These are phyloP conservation scores for Callorhinus ursinus DNA, from an alignment of 2,113 vertebrate species.

Conservation along the genomic window DNA sequence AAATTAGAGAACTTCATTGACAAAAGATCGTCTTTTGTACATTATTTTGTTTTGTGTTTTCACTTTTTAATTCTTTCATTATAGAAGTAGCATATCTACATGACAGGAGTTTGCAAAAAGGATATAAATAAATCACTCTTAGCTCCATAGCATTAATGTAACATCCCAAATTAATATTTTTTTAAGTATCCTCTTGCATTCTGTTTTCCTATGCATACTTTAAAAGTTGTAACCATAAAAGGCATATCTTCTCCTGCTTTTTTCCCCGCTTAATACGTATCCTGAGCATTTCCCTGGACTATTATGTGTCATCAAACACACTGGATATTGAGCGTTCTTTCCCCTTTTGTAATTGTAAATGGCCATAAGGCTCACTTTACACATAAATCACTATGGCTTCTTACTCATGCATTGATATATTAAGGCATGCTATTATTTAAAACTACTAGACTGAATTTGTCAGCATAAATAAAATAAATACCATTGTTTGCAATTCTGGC, in stretches of 20 bases:
- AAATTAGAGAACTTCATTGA: background rate
- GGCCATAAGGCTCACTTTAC: background rate
- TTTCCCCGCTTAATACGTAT: background rate
- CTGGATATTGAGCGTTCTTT: background rate
- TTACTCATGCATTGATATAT: background rate
- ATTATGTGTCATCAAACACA: background rate
- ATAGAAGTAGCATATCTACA: background rate
- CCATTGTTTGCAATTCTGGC: background rate
- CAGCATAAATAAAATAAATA: background rate
- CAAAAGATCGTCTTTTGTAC: background rate
- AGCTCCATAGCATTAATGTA: background rate
- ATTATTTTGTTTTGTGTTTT: constrained; percentile 8
- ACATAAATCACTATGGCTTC: background rate
- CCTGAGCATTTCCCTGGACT: background rate
- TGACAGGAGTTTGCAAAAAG: background rate
- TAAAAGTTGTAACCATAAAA: background rate
- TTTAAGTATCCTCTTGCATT: background rate
- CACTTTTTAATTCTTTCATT: background rate
- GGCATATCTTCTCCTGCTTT: background rate
- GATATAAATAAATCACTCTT: background rate
- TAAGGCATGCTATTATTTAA: background rate
- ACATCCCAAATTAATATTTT: constrained; percentile 29
- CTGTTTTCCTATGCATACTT: constrained; percentile 31
- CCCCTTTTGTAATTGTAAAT: background rate
- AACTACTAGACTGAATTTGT: background rate